Base-by-base conservation (phyloP, 2,888 invertebrate species). In the Hipparchia semele region DNA sequence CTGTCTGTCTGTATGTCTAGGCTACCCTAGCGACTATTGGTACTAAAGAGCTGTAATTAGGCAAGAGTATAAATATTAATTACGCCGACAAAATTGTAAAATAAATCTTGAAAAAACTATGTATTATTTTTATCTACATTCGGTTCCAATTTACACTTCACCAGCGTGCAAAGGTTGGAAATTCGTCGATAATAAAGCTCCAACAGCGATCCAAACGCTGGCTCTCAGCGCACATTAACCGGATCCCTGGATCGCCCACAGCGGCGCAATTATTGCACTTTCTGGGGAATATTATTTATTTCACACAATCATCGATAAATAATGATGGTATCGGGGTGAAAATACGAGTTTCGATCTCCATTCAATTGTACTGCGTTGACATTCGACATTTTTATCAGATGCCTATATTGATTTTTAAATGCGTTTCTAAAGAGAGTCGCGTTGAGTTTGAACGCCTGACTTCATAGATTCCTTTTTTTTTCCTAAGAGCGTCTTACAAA, bases 291-390 rank as follows among this genome's bases (percentile, higher is more conserved):
- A 76, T 71, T 75, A 70, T 76, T 76, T 76, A 76, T 74, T 76
- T 76, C 76, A 73, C 73, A 76, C 74, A 76, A 74, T 72, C 74
- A 76, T 76, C 65, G 72, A 76, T 76, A 76, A 76, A 76, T 75
- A 76, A 74, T 70, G 73, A 75, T 76, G 71, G 72, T 69, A 71
- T 71, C 74, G 74, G 68, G 58, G 72, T 74, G 66, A 73, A 74
- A 74, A 73, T 69, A 69, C 70, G 76, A 76, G 72, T 72, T 71
- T 66, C 66, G 73, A 49, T 73, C 70, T 75, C 74, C 64, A 76
- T 76, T 76, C 74, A 76, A 75, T 75, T 74, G 74, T 13, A 12
- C 7, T 45, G 61, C n/a, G 61, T 51, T 60, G 68, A 68, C n/a
- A 51, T 45, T 60, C 10, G 45, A 51, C 53, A 53, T 54, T 59